A percentile compares a stretch with the other conserved stretches of the same genome.
Conservation (phyloP, 1,140 invertebrate species). For the Drosophila biarmipes region DNA sequence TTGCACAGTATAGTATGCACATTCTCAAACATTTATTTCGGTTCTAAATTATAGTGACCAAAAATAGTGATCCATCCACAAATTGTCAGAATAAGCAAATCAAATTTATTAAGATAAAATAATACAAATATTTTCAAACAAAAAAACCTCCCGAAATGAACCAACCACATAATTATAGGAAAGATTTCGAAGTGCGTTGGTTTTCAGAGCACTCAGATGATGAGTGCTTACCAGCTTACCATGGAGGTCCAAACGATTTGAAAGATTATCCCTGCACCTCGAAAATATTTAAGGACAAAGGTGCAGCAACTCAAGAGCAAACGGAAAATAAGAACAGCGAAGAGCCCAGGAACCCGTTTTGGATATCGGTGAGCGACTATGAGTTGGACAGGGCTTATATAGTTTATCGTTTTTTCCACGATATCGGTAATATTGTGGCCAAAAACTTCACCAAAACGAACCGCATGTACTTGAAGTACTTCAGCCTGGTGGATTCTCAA, state of each 20-base stretch:
- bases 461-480: conserved; percentile 59
- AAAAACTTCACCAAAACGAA: conserved; percentile 27
- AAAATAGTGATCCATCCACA: background rate
- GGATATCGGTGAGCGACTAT: conserved; percentile 57
- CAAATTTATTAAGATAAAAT: background rate
- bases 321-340: background rate
- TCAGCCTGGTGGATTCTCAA: conserved; percentile 26
- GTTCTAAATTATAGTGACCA: background rate
- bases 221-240: background rate
- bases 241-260: background rate
- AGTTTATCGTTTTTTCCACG: conserved; percentile 57
- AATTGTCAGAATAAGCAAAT: background rate
- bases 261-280: background rate
- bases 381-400: background rate
- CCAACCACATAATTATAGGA: background rate
- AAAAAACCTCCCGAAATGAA: background rate
- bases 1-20: background rate
- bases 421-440: conserved; percentile 44
- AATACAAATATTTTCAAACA: background rate
- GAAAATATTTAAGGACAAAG: background rate
- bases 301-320: background rate
- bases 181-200: background rate
- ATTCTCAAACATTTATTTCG: background rate
- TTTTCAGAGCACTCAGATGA: background rate
- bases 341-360: conserved; percentile 21